A percentile compares a stretch with the other conserved stretches of the same genome.
Conservation (phyloP, 2,113 vertebrate genomes). For the Burhinus bistriatus region DNA sequence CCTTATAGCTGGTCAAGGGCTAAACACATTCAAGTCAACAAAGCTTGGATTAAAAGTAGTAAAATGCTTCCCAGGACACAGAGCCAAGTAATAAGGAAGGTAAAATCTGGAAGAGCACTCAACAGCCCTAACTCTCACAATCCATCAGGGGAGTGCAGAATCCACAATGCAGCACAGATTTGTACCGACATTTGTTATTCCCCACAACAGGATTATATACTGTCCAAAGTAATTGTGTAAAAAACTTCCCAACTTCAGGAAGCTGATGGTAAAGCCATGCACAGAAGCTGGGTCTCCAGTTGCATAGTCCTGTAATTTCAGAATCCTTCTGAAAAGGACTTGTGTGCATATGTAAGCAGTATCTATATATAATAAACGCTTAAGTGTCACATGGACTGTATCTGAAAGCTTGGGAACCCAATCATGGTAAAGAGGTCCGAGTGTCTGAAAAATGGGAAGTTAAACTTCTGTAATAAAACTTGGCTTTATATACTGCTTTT, state of each 20-base stretch:
- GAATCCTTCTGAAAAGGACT: not conserved
- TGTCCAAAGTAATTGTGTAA: not conserved
- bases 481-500: not conserved
- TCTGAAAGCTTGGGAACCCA: not conserved
- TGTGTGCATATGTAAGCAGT: not conserved
- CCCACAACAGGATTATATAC: not conserved
- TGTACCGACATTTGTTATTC: not conserved
- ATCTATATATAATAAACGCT: not conserved
- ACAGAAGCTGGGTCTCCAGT: not conserved
- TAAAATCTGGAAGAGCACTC: not conserved
- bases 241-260: not conserved
- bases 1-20: not conserved
- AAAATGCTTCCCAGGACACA: not conserved
- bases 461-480: not conserved
- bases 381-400: not conserved
- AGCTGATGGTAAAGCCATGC: not conserved
- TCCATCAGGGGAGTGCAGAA: not conserved
- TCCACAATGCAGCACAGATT: not conserved
- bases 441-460: not conserved
- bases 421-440: not conserved
- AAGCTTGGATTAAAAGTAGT: not conserved
- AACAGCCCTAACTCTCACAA: not conserved
- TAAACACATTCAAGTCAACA: not conserved
- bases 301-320: not conserved
- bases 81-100: not conserved